Evolutionary conservation across 1,140 invertebrate genomes (phyloP).

Genomic region (Drosophila pandora): DNA sequence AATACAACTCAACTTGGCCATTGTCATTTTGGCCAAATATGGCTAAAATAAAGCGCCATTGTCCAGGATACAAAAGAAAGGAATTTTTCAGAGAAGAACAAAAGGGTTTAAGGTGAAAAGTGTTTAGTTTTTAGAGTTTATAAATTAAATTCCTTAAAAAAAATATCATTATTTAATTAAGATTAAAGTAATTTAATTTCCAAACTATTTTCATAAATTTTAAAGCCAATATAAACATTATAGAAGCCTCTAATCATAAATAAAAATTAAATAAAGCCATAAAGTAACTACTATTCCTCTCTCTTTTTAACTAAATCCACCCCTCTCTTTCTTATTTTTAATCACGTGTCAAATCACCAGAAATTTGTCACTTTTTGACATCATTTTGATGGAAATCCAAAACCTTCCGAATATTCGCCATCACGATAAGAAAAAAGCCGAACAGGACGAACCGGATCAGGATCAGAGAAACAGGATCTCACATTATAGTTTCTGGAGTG

Average conservation of each 20-base stretch:
- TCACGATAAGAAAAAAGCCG: constrained; percentile 39
- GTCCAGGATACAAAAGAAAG: neutral
- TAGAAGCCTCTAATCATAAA: too few species aligned
- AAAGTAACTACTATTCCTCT: neutral
- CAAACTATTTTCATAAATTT: neutral
- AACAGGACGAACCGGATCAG: neutral
- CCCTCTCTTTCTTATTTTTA: constrained; percentile 13
- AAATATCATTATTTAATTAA: neutral
- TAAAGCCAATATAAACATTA: neutral
- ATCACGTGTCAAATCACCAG: constrained; percentile 74
- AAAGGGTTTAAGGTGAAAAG: neutral
- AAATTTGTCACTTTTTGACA: constrained; percentile 54
- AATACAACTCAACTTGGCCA: constrained; percentile 72
- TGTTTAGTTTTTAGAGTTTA: too few species aligned
- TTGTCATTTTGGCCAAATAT: constrained; percentile 50
- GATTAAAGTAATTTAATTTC: too few species aligned
- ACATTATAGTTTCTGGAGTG: neutral
- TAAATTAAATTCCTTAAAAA: neutral
- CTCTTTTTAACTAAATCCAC: neutral
- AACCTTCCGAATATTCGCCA: constrained; percentile 55
- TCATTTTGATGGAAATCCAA: constrained; percentile 71
- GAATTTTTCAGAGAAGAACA: neutral
- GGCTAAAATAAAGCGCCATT: constrained; percentile 35
- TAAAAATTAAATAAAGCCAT: neutral
- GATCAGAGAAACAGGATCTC: constrained; percentile 1